phyloP scores from a whole-genome alignment of 2,888 invertebrate genomes.

The Ophioninae sp. region DNA sequence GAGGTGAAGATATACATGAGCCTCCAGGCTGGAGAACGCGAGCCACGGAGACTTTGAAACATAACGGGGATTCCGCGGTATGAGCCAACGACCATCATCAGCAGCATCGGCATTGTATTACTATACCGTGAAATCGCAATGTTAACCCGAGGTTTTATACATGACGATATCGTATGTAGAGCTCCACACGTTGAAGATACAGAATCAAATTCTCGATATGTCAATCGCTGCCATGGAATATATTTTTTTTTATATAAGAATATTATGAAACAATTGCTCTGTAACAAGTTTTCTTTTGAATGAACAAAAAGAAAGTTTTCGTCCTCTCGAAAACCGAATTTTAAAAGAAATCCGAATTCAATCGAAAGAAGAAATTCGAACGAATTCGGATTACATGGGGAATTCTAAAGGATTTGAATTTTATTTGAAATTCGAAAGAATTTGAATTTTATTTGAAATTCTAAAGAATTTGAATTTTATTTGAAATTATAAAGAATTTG shows the following conservation, averaged over 20 bases:
- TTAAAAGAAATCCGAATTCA: too few species aligned
- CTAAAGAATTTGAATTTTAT: too few species aligned
- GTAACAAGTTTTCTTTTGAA: not conserved
- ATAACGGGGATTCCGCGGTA: conserved; percentile 64
- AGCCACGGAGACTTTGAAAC: conserved; percentile 55
- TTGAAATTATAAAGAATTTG: too few species aligned
- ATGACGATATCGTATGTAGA: conserved; percentile 11
- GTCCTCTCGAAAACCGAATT: too few species aligned
- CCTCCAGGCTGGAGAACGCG: conserved; percentile 36
- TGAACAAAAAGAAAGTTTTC: not conserved
- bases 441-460: too few species aligned
- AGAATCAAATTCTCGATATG: conserved; percentile 9
- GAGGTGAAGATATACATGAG: conserved; percentile 15
- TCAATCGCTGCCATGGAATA: not conserved
- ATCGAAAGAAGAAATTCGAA: too few species aligned
- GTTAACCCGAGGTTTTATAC: conserved; percentile 19
- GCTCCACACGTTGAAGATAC: not conserved
- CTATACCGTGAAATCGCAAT: conserved; percentile 31
- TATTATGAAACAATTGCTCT: not conserved
- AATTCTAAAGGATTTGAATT: too few species aligned
- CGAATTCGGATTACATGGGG: too few species aligned
- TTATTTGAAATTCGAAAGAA: too few species aligned
- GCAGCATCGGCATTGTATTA: conserved; percentile 26
- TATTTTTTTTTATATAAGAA: not conserved
- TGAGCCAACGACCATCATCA: conserved; percentile 54